These are phyloP conservation scores for Calosoma granatense DNA, from an alignment of 1,140 invertebrate species.

Conservation along the genomic window DNA sequence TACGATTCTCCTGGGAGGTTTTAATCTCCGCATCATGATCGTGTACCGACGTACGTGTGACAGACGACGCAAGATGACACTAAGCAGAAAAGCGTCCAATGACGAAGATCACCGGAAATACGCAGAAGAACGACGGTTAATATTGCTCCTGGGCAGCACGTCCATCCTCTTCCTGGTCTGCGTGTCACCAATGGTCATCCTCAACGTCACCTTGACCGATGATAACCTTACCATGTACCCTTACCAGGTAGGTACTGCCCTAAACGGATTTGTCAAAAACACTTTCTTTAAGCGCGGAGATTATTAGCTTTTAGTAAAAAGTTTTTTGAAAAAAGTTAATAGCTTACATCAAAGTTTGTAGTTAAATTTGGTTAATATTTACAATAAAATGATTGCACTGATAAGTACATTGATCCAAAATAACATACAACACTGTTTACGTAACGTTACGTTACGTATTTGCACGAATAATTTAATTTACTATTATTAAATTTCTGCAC, in stretches of 20 bases:
- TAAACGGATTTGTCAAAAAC: background rate
- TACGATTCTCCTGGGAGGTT: conserved; percentile 51
- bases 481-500: too few relatives aligned
- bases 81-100: conserved; percentile 42
- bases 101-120: conserved; percentile 54
- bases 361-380: conserved; percentile 3
- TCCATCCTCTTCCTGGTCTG: conserved; percentile 64
- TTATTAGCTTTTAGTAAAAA: conserved; percentile 1
- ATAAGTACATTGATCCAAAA: too few relatives aligned
- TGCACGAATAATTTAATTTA: too few relatives aligned
- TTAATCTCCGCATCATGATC: conserved; percentile 60
- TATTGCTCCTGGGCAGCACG: conserved; percentile 58
- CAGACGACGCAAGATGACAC: conserved; percentile 50
- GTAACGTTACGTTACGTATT: too few relatives aligned
- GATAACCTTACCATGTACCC: conserved; percentile 48
- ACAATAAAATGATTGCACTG: conserved; percentile 11
- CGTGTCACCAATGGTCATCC: conserved; percentile 64
- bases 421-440: too few relatives aligned
- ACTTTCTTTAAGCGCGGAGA: background rate
- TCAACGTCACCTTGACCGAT: conserved; percentile 57
- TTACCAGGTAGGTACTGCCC: conserved; percentile 44
- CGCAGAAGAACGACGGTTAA: conserved; percentile 58
- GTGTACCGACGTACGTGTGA: conserved; percentile 54
- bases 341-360: conserved; percentile 4
- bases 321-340: background rate